Conservation (phyloP, 2,113 vertebrate species). For the Stomatorhinus ivindoensis region DNA sequence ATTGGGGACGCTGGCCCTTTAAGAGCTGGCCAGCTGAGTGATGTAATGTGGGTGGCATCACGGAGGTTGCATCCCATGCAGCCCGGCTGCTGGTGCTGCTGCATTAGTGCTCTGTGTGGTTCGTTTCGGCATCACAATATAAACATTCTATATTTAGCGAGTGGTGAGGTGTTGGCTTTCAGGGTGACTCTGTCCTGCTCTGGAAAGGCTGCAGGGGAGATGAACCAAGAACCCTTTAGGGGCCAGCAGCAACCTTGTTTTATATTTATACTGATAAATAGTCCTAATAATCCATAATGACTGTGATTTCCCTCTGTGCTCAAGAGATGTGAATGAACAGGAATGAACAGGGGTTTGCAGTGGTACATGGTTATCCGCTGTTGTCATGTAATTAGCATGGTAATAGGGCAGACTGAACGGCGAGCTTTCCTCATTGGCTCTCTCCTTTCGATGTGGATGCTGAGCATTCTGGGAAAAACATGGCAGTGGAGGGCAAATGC, state of each 20-base stretch:
- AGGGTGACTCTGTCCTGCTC: not conserved
- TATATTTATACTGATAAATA: not conserved
- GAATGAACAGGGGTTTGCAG: not conserved
- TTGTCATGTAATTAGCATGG: constrained; percentile 4
- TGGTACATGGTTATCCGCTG: not conserved
- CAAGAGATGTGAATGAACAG: not conserved
- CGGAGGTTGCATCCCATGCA: not conserved
- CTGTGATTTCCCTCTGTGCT: not conserved
- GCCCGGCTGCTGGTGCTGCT: not conserved
- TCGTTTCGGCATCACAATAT: not conserved
- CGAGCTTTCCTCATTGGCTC: not conserved
- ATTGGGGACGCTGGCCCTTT: not conserved
- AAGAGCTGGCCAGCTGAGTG: not conserved
- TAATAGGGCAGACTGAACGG: not conserved
- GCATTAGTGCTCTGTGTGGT: not conserved
- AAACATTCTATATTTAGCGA: not conserved
- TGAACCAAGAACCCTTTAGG: not conserved
- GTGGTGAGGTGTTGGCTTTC: not conserved
- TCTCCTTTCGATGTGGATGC: not conserved
- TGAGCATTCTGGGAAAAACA: not conserved
- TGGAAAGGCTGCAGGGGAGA: not conserved
- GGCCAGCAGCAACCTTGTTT: not conserved
- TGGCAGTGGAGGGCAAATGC: not conserved
- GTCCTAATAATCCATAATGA: not conserved
- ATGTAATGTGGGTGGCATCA: not conserved